A percentile compares a stretch with the other conserved stretches of the same genome.
phyloP scores from a whole-genome alignment of 2,113 vertebrate genomes.

The Eupsittula cactorum region DNA sequence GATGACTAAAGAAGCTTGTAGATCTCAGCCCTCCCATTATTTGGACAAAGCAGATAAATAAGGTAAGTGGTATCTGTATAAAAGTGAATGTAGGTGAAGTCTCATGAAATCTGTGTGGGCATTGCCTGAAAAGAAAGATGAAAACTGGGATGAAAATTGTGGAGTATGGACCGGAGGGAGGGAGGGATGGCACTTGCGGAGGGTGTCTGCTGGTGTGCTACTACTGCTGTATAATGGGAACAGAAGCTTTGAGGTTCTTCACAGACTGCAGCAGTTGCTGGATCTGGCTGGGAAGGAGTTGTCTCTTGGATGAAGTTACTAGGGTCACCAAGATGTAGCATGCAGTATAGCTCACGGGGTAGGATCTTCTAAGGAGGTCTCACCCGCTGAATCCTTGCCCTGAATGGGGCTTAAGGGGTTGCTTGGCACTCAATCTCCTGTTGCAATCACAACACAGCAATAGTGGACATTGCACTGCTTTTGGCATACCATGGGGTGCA shows the following conservation, averaged over 20 bases:
- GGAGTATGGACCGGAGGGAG: too few relatives aligned
- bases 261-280: not conserved
- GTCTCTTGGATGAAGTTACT: not conserved
- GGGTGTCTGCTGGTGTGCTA: not conserved
- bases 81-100: not conserved
- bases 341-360: rapidly evolving
- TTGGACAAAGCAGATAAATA: not conserved
- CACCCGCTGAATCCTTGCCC: not conserved
- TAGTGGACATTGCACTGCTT: not conserved
- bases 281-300: not conserved
- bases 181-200: not conserved
- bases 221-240: not conserved
- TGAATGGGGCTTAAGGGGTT: not conserved
- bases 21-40: rapidly evolving
- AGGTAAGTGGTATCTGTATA: not conserved
- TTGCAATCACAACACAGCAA: rapidly evolving
- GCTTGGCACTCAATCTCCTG: not conserved
- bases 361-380: not conserved
- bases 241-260: not conserved
- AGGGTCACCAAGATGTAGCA: not conserved
- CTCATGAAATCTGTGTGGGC: not conserved
- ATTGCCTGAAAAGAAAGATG: not conserved
- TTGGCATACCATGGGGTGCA: not conserved
- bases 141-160: not conserved
- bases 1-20: not conserved